Evolutionary conservation across 2,113 vertebrate genomes (phyloP), one percentile per base, ranked within the genome.

Genomic region (Scomber japonicus): DNA sequence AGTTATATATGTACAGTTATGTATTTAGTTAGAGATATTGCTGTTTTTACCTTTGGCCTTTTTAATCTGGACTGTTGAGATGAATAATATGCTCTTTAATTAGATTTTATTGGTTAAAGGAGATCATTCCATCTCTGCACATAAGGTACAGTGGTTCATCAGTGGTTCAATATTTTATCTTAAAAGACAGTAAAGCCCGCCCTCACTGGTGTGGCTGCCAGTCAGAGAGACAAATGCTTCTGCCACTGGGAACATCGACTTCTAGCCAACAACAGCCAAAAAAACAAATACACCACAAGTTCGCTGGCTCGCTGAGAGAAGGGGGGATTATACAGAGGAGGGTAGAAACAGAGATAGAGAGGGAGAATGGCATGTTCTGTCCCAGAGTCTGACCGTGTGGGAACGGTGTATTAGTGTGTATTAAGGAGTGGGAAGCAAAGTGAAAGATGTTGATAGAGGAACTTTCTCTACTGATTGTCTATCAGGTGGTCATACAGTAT

Each of bases 191-290:
- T 81, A 50, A 83, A 49, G 19, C 45, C 83, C 69, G 54, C 31
- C 76, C 64, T 66, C 17, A 40, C 79, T 64, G 69, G 53, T 78
- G 46, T 30, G 56, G 62, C 77, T 85, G 78, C 70, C 86, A 74
- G 62, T 79, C 78, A 73, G 17, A 45, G 71, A 83, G 80, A 80
- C 51, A 40, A 72, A 67, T 46, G 46, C 56, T 77, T 65, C 83
- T 75, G 77, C 70, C 84, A 82, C 87, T 90, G 91, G 88, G 92
- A 92, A 94, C 84, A 78, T 93, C 77, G 24, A 84, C 81, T 86
- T 82, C 71, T 61, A 84, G 87, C 88, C 91, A 91, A 81, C 73
- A 90, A 78, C 66, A 77, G 75, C 71, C 74, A 83, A 66, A 49
- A 53, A 89, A 90, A 92, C 77, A 94, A 90, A 87, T 74, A 80